These are phyloP conservation scores for Mesorhabditis sp. DNA, from an alignment of 2,888 invertebrate genomes.

Conservation along the genomic window DNA sequence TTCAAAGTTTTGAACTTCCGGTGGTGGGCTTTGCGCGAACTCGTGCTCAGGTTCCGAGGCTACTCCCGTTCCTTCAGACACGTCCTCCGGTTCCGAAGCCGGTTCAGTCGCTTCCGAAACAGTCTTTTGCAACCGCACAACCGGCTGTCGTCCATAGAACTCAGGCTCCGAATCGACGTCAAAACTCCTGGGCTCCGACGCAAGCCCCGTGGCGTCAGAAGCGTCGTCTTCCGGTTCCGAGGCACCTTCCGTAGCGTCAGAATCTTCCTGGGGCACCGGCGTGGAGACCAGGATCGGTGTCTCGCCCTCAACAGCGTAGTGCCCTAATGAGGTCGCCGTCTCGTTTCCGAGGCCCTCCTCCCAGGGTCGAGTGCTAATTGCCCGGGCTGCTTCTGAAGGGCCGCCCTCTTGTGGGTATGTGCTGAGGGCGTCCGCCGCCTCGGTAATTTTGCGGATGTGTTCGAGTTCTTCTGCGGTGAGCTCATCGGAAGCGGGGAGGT, in stretches of 20 bases:
- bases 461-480: conserved; percentile 13
- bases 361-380: conserved; percentile 9
- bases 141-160: not conserved
- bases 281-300: too few relatives aligned
- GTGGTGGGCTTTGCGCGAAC: too few relatives aligned
- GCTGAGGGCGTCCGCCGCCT: conserved; percentile 16
- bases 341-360: too few relatives aligned
- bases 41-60: not conserved
- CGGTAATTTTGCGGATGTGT: conserved; percentile 5
- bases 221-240: not conserved
- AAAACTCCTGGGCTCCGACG: not conserved
- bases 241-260: not conserved
- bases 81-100: not conserved
- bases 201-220: not conserved
- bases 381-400: conserved; percentile 12
- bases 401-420: conserved; percentile 12
- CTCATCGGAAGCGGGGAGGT: conserved; percentile 7
- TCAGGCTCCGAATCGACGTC: too few relatives aligned
- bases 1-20: too few relatives aligned
- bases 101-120: not conserved
- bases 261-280: too few relatives aligned
- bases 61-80: conserved; percentile 1
- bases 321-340: too few relatives aligned
- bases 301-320: too few relatives aligned
- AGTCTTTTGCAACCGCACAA: not conserved